phyloP scores from a whole-genome alignment of 2,888 invertebrate species.

The Frankliniella intonsa region DNA sequence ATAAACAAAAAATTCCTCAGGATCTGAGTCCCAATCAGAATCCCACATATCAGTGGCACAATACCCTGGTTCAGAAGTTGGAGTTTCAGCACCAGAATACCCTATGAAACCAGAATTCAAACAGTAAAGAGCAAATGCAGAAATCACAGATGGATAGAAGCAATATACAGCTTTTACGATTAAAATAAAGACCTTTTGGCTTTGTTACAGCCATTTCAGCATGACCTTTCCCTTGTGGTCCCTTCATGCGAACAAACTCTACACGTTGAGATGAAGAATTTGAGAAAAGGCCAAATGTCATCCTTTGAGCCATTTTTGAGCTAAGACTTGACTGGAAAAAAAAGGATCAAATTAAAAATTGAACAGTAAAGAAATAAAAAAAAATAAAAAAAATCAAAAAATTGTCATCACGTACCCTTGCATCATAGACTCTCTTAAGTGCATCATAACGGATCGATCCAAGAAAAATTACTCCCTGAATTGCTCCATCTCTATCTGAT shows the following conservation, averaged over 20 bases:
- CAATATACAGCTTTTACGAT: background rate
- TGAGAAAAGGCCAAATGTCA: slow-evolving; percentile 88
- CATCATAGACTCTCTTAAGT: slow-evolving; percentile 92
- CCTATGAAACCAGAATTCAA: background rate
- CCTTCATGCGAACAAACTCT: slow-evolving; percentile 98
- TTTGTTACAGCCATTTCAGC: slow-evolving; percentile 98
- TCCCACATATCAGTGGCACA: slow-evolving; percentile 86
- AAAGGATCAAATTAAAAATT: slow-evolving; percentile 1
- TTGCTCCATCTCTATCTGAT: slow-evolving; percentile 75
- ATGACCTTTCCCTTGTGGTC: slow-evolving; percentile 92
- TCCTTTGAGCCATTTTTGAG: slow-evolving; percentile 90
- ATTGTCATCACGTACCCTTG: slow-evolving; percentile 64
- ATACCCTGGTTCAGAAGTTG: slow-evolving; percentile 83
- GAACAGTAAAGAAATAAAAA: background rate
- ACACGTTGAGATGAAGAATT: slow-evolving; percentile 73
- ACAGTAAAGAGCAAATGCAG: background rate
- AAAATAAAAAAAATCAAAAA: background rate
- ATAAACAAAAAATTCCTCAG: slow-evolving; percentile 77
- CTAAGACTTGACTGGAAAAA: slow-evolving; percentile 83
- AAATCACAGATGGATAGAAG: background rate
- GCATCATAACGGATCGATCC: slow-evolving; percentile 98
- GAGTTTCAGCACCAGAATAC: slow-evolving; percentile 77
- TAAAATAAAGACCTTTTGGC: slow-evolving; percentile 60
- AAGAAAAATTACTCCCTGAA: slow-evolving; percentile 92
- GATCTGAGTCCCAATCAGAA: slow-evolving; percentile 81